phyloP scores from a whole-genome alignment of 2,113 vertebrate genomes.

The Micromys minutus region DNA sequence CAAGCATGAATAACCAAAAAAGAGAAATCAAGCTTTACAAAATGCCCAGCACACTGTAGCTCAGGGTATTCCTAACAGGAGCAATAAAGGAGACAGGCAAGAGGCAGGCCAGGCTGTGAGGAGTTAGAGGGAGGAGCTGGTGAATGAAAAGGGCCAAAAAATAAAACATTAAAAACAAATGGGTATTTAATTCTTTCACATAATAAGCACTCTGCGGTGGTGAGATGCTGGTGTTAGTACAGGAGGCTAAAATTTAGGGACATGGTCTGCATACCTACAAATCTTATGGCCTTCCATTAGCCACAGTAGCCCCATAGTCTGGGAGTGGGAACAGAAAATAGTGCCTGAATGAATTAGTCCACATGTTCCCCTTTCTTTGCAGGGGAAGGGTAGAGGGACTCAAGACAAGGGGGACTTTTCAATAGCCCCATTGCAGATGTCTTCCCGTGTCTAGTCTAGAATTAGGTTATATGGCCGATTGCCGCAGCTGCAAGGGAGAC shows the following conservation, averaged over 20 bases:
- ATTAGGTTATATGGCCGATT: neutral
- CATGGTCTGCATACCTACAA: neutral
- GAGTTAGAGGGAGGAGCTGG: neutral
- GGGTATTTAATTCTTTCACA: slow-evolving; percentile 17
- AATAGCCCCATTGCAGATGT: neutral
- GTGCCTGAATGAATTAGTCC: neutral
- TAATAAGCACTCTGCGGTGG: neutral
- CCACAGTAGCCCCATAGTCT: neutral
- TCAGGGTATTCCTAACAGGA: neutral
- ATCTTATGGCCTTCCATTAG: slow-evolving; percentile 16
- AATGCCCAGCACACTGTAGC: neutral
- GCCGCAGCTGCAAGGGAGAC: neutral
- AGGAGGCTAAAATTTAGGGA: neutral
- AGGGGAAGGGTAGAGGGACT: neutral
- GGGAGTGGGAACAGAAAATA: neutral
- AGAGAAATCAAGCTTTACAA: neutral
- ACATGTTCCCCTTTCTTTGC: neutral
- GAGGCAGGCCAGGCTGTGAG: neutral
- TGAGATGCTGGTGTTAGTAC: neutral
- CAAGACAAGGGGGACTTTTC: neutral
- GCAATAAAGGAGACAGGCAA: neutral
- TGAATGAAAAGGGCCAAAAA: neutral
- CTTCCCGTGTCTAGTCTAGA: neutral
- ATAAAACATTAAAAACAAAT: slow-evolving; percentile 28
- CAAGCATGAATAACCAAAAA: neutral